Conservation (phyloP, 2,113 vertebrate genomes). For the Hippocampus abdominalis region DNA sequence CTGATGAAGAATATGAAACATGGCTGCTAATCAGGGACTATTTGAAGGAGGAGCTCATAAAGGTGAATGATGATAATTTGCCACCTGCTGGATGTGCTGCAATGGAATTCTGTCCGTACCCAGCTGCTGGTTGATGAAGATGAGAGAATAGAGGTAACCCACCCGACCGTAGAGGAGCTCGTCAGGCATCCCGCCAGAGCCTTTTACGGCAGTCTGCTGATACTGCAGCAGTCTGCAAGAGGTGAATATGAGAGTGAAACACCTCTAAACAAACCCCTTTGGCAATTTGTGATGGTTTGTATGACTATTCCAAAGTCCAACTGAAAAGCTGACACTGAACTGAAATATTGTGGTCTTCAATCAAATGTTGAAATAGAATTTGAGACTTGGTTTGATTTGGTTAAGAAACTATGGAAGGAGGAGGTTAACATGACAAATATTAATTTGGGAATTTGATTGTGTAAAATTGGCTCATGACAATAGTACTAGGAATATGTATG, state of each 20-base stretch:
- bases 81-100: constrained; percentile 88
- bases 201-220: constrained; percentile 69
- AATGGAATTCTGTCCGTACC: constrained; percentile 84
- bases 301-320: background rate
- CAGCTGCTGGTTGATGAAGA: constrained; percentile 90
- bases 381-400: no score
- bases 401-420: no score
- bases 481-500: no score
- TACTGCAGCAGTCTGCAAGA: constrained; percentile 81
- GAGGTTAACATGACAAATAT: no score
- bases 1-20: constrained; percentile 57
- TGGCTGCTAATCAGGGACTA: constrained; percentile 3
- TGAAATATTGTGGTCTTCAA: no score
- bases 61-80: constrained; percentile 2
- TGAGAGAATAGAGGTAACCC: constrained; percentile 85
- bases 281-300: background rate
- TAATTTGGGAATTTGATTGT: no score
- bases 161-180: constrained; percentile 89
- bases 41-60: constrained; percentile 1
- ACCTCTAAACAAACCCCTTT: no score
- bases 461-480: no score
- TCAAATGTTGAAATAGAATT: no score
- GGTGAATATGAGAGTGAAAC: background rate
- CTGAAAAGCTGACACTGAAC: no score
- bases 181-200: constrained; percentile 76